A percentile compares a stretch with the other conserved stretches of the same genome.
Evolutionary conservation across 2,113 vertebrate genomes (phyloP).

Genomic region (Nansenia antarctica): DNA sequence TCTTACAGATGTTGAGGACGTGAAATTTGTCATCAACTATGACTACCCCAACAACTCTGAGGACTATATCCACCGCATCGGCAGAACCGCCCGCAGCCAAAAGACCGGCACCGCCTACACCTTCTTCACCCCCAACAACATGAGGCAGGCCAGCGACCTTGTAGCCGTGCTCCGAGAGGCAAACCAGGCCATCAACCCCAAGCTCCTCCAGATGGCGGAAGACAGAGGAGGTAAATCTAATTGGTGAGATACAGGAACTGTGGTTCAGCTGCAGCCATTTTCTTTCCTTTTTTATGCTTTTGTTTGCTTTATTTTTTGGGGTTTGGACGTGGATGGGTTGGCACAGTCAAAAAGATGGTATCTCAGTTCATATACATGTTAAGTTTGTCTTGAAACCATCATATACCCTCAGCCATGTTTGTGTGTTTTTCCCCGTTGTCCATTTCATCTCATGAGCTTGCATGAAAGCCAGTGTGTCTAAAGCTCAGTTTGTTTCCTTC

Average conservation of each 20-base stretch:
- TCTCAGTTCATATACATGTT: not conserved
- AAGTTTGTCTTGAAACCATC: not conserved
- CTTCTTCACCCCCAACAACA: slow-evolving; percentile 99
- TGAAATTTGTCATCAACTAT: slow-evolving; percentile 99
- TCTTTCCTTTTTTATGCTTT: slow-evolving; percentile 9
- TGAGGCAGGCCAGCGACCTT: slow-evolving; percentile 97
- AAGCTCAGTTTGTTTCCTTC: not conserved
- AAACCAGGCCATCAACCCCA: slow-evolving; percentile 99
- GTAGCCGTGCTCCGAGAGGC: slow-evolving; percentile 98
- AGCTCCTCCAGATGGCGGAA: slow-evolving; percentile 97
- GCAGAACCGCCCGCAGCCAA: slow-evolving; percentile 98
- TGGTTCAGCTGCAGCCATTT: slow-evolving; percentile 58
- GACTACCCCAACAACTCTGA: slow-evolving; percentile 99
- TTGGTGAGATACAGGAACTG: slow-evolving; percentile 80
- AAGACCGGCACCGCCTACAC: slow-evolving; percentile 99
- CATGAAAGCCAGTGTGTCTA: not conserved
- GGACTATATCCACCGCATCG: slow-evolving; percentile 99
- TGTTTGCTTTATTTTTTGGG: slow-evolving; percentile 13
- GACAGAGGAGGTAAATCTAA: slow-evolving; percentile 97
- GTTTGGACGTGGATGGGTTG: not conserved
- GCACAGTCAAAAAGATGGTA: not conserved
- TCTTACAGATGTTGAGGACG: slow-evolving; percentile 99
- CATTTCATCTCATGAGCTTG: not conserved
- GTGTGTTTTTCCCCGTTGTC: not conserved
- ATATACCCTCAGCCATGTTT: not conserved